Percentiles rank a stretch among this genome's conserved stretches.
Evolutionary conservation across 2,888 invertebrate genomes (phyloP).

Genomic region (Ophonus ardosiacus): DNA sequence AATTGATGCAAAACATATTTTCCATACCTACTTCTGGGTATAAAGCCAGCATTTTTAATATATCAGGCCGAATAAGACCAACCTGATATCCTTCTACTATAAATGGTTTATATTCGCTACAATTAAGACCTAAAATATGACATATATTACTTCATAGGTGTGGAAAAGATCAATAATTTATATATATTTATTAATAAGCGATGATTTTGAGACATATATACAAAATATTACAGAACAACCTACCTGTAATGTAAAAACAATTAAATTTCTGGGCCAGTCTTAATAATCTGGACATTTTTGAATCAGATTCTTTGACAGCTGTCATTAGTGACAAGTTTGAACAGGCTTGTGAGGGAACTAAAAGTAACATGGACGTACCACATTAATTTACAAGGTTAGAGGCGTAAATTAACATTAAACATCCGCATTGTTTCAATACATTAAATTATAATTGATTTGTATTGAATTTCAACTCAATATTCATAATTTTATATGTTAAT

Average conservation of each 20-base stretch:
- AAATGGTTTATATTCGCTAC: constrained; percentile 90
- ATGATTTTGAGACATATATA: neutral
- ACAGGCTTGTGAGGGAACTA: neutral
- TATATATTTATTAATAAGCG: neutral
- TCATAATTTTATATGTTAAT: too few species aligned
- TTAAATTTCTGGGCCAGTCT: constrained; percentile 92
- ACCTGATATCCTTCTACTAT: constrained; percentile 93
- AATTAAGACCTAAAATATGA: constrained; percentile 82
- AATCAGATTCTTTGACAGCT: constrained; percentile 70
- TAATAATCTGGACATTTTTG: constrained; percentile 83
- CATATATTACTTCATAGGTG: constrained; percentile 65
- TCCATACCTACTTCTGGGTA: constrained; percentile 85
- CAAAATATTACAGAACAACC: constrained; percentile 69
- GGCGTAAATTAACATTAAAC: too few species aligned
- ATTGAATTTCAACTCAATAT: too few species aligned
- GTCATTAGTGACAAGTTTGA: constrained; percentile 59
- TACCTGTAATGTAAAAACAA: constrained; percentile 93
- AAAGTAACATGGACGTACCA: neutral
- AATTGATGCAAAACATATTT: neutral
- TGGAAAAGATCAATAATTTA: constrained; percentile 52
- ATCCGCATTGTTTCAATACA: too few species aligned
- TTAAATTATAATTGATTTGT: too few species aligned
- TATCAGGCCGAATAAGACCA: constrained; percentile 90
- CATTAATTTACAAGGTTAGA: too few species aligned
- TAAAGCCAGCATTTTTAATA: constrained; percentile 87